phyloP scores from a whole-genome alignment of 2,888 invertebrate genomes.

The Ophion ventricosus region DNA sequence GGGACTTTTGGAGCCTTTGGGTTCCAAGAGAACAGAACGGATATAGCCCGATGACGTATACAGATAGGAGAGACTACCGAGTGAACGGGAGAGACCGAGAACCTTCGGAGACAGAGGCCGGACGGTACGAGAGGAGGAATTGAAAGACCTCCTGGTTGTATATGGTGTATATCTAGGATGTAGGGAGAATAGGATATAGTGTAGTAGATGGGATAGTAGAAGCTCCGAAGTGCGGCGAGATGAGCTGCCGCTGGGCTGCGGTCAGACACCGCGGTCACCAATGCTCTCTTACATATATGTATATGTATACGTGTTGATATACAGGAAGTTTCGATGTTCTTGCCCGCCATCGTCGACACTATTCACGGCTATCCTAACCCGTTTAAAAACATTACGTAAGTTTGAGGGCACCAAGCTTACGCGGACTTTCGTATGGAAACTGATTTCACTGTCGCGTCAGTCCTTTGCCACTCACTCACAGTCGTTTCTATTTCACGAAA shows the following conservation, averaged over 20 bases:
- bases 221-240: slow-evolving; percentile 53
- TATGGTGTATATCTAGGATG: not conserved
- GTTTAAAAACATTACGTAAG: slow-evolving; percentile 67
- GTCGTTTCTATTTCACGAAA: too few species aligned
- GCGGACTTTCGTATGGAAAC: slow-evolving; percentile 55
- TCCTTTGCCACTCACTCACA: slow-evolving; percentile 21
- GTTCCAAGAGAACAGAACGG: not conserved
- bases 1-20: not conserved
- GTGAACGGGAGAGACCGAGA: slow-evolving; percentile 27
- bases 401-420: slow-evolving; percentile 49
- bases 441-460: slow-evolving; percentile 45
- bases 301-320: not conserved
- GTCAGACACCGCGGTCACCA: slow-evolving; percentile 57
- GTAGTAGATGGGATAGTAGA: slow-evolving; percentile 31
- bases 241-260: slow-evolving; percentile 60
- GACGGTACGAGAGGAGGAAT: not conserved
- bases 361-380: slow-evolving; percentile 64
- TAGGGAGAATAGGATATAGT: slow-evolving; percentile 17
- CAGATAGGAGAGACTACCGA: slow-evolving; percentile 17
- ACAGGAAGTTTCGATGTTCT: slow-evolving; percentile 27
- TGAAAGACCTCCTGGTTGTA: not conserved
- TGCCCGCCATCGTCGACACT: slow-evolving; percentile 41
- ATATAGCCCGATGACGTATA: slow-evolving; percentile 9
- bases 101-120: not conserved
- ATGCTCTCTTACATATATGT: slow-evolving; percentile 33